Conservation (phyloP, 2,113 vertebrate species). For the Pycnonotus jocosus region DNA sequence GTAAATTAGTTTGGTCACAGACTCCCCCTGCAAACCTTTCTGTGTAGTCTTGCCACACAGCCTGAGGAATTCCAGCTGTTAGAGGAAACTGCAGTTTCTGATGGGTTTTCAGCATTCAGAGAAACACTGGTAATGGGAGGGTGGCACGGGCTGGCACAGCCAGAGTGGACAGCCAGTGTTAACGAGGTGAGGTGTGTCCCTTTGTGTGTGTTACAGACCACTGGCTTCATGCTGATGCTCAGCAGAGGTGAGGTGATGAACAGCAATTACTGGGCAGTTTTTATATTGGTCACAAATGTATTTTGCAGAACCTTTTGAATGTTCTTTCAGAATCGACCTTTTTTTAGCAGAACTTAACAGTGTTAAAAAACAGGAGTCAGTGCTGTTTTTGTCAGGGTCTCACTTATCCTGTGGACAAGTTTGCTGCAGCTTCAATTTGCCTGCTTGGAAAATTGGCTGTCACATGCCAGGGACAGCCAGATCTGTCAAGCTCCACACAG, state of each 20-base stretch:
- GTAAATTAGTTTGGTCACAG: slow-evolving; percentile 53
- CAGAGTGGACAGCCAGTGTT: neutral
- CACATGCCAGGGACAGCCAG: slow-evolving; percentile 60
- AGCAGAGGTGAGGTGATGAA: neutral
- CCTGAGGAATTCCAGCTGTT: slow-evolving; percentile 23
- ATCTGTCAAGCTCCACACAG: slow-evolving; percentile 49
- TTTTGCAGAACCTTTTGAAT: neutral
- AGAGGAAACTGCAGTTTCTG: slow-evolving; percentile 30
- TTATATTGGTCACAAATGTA: neutral
- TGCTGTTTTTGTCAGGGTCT: slow-evolving; percentile 24
- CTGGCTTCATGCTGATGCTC: neutral
- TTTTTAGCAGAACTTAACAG: neutral
- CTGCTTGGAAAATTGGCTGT: slow-evolving; percentile 48
- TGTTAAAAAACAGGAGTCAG: neutral
- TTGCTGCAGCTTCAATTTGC: slow-evolving; percentile 37
- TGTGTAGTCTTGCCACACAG: neutral
- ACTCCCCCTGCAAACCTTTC: neutral
- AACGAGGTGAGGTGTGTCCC: neutral
- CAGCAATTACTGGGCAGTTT: neutral
- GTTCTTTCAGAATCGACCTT: neutral
- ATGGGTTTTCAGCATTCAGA: neutral
- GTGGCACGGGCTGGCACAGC: neutral
- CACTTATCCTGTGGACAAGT: slow-evolving; percentile 6
- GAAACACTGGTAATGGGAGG: neutral
- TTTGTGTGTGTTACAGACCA: neutral